Percentiles rank a stretch among this genome's conserved stretches.
Conservation (phyloP, 2,113 vertebrate species). For the Ciconia boyciana region DNA sequence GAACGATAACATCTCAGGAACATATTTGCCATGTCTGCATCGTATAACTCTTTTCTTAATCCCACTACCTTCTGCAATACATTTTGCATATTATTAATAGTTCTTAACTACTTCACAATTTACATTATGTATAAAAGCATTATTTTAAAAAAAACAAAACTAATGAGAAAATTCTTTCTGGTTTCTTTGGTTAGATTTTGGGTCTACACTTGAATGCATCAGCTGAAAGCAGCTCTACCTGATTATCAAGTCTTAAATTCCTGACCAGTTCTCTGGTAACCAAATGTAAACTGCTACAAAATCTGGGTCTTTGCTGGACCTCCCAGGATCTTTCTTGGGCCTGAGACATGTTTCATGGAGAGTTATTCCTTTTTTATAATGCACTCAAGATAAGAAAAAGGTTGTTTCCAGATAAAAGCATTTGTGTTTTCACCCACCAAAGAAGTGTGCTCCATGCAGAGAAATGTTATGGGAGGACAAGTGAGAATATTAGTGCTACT, state of each 20-base stretch:
- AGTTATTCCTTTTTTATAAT: background rate
- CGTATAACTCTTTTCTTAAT: background rate
- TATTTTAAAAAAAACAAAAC: background rate
- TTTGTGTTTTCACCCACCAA: background rate
- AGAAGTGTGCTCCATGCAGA: rapidly evolving
- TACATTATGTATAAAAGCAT: background rate
- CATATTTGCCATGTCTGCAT: background rate
- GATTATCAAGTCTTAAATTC: background rate
- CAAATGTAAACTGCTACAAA: background rate
- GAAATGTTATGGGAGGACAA: background rate
- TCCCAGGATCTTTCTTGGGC: background rate
- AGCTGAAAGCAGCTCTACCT: background rate
- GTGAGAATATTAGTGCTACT: background rate
- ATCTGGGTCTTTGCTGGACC: background rate
- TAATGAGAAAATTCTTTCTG: background rate
- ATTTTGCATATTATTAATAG: background rate
- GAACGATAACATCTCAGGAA: background rate
- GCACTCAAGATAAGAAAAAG: background rate
- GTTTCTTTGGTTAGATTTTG: background rate
- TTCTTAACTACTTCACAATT: background rate
- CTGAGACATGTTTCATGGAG: background rate
- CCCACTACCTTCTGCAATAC: background rate
- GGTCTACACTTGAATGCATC: background rate
- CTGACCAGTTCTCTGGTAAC: background rate
- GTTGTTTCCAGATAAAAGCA: background rate